These are phyloP conservation scores for Virgularia gustaviana DNA, from an alignment of 92 coral and sea anemone genomes.

Conservation along the genomic window DNA sequence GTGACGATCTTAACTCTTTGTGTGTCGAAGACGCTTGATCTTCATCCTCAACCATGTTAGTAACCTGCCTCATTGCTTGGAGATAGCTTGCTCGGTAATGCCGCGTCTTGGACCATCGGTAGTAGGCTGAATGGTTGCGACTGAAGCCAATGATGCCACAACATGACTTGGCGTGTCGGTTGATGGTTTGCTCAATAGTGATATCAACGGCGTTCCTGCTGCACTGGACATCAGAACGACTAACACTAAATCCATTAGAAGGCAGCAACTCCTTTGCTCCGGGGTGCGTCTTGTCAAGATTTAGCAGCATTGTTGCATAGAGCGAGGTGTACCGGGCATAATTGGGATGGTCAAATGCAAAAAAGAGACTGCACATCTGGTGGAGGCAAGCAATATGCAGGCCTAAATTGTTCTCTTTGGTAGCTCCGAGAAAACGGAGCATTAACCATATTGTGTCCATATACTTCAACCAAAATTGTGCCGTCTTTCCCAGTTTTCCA, in stretches of 20 bases:
- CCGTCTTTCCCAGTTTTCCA: conserved; percentile 44
- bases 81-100: conserved; percentile 37
- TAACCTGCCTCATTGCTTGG: conserved; percentile 27
- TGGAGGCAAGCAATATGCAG: conserved; percentile 43
- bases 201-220: conserved; percentile 41
- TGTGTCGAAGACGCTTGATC: conserved; percentile 27
- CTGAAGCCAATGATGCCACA: conserved; percentile 43
- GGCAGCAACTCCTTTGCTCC: conserved; percentile 35
- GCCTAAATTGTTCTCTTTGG: conserved; percentile 27
- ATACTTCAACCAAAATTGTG: conserved; percentile 46
- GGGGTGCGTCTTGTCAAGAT: conserved; percentile 26
- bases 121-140: conserved; percentile 33
- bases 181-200: conserved; percentile 45
- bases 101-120: conserved; percentile 42
- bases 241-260: conserved; percentile 40
- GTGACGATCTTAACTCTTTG: conserved; percentile 34
- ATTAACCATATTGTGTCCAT: conserved; percentile 42
- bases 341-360: conserved; percentile 40
- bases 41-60: conserved; percentile 19
- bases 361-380: conserved; percentile 32
- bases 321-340: conserved; percentile 32
- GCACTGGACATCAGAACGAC: conserved; percentile 10
- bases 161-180: conserved; percentile 38
- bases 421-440: conserved; percentile 36
- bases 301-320: conserved; percentile 20